A percentile compares a stretch with the other conserved stretches of the same genome.
Evolutionary conservation across 23 tunicate genomes (phyloP).

Genomic region (Halocynthia roretzi): DNA sequence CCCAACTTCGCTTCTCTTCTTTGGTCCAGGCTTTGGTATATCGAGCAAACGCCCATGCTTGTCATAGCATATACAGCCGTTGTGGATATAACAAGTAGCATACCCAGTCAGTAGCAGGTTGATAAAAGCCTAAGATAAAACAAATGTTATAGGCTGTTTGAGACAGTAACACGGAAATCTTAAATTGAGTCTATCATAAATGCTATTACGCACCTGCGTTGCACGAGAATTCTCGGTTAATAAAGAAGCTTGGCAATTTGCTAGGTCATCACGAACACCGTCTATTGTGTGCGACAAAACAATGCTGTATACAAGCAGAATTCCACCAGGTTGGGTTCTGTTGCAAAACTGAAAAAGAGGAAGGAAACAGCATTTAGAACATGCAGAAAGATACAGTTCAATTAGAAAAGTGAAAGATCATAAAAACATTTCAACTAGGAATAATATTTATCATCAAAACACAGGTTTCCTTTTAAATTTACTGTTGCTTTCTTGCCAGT

Average conservation of each 20-base stretch:
- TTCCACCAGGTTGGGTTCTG: constrained; percentile 42
- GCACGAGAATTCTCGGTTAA: constrained; percentile 70
- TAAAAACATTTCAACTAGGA: not conserved
- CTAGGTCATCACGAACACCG: constrained; percentile 45
- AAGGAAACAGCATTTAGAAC: too few species aligned
- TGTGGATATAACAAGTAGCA: constrained; percentile 64
- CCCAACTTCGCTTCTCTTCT: constrained; percentile 63
- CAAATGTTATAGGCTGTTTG: not conserved
- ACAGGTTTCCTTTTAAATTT: too few species aligned
- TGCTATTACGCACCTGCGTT: constrained; percentile 43
- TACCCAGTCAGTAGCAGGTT: constrained; percentile 58
- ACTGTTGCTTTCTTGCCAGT: too few species aligned
- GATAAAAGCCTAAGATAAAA: constrained; percentile 37
- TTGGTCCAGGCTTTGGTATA: constrained; percentile 44
- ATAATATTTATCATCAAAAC: too few species aligned
- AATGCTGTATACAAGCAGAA: constrained; percentile 66
- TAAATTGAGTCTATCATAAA: not conserved
- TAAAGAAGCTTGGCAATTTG: constrained; percentile 31
- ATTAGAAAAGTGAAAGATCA: not conserved
- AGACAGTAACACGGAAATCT: not conserved
- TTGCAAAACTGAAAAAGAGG: constrained; percentile 47
- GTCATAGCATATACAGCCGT: constrained; percentile 61
- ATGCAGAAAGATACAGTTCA: not conserved
- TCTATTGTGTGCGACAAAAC: constrained; percentile 60
- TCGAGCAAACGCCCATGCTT: constrained; percentile 48